Base-by-base conservation (phyloP, 2,797 vertebrate species). In the Propithecus perrieri region DNA sequence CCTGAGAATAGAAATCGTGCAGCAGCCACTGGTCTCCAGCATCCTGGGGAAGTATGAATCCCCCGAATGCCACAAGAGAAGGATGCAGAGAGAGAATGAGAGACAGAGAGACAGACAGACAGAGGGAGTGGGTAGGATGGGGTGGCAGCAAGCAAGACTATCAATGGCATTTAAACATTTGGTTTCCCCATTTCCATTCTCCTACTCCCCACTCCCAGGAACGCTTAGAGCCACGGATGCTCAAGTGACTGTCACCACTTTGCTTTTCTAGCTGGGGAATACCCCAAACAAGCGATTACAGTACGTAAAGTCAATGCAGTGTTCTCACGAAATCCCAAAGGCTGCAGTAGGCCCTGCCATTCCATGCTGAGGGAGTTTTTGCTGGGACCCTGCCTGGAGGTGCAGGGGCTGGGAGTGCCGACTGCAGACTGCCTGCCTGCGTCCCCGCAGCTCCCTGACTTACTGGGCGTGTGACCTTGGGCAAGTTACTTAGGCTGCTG, bases 21-120 rank as follows among this genome's bases (percentile, higher is more conserved):
- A 15, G 43, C n/a, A 15, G 30, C 50, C 9, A 7, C 28, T 2
- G n/a, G 61, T 14, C 0, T 0, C n/a, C 26, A 0, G 46, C 8
- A 10, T 17, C 24, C 1, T 30, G 41, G 35, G 41, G 41, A 11
- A 9, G 35, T 4, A 7, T 0, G 43, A 15, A 4, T 33, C 30
- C 48, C 48, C 67, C 9, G 65, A 4, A 11, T 0, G 4, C 61
- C 30, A 3, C 14, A 10, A 15, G 22, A 10, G 35, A 35, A 38
- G 35, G 55, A 57, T 57, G 67, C 67, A 67, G 63, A 35, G 33
- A 7, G 33, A 4, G 4, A 9, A 9, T 1, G 22, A 2, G 7
- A 7, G 14, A 17, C 48, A 22, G 24, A 28, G n/a, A 5, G 10
- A 43, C 63, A n/a, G 26, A 17, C 10, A 13, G 1, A 13, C 7